Conservation (phyloP, 2,113 vertebrate species). For the Loxodonta africana region DNA sequence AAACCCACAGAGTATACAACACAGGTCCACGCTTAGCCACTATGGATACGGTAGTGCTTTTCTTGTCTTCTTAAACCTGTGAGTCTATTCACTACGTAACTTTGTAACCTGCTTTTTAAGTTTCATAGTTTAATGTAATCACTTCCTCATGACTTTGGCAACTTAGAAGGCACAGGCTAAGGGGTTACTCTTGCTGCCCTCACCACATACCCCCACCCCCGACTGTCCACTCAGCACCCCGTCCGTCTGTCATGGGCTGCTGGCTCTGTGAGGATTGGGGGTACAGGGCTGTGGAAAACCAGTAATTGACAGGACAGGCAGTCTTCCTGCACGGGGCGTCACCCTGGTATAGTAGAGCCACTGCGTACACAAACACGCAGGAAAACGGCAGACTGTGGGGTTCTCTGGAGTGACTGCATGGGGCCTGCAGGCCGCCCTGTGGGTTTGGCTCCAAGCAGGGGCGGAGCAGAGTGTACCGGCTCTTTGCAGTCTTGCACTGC, state of each 20-base stretch:
- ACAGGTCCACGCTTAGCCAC: not conserved
- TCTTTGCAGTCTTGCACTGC: not conserved
- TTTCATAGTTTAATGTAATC: not conserved
- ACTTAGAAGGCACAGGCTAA: not conserved
- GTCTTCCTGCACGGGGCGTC: not conserved
- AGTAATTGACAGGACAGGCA: not conserved
- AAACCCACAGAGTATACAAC: not conserved
- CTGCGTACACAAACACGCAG: not conserved
- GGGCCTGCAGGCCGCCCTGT: rapidly evolving
- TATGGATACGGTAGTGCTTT: not conserved
- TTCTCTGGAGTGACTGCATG: rapidly evolving
- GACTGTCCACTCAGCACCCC: not conserved
- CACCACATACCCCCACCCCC: rapidly evolving
- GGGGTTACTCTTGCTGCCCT: not conserved
- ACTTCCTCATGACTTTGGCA: not conserved
- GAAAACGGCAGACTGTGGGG: not conserved
- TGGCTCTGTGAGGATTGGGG: not conserved
- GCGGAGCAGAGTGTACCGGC: no score
- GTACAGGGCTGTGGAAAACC: not conserved
- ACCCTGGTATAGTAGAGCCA: rapidly evolving
- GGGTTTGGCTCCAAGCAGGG: not conserved
- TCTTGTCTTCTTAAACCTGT: not conserved
- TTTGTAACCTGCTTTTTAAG: not conserved
- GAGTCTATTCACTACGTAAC: not conserved
- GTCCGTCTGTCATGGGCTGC: rapidly evolving